Base-by-base conservation (phyloP, 2,888 invertebrate species). In the Heteromurus nitidus region DNA sequence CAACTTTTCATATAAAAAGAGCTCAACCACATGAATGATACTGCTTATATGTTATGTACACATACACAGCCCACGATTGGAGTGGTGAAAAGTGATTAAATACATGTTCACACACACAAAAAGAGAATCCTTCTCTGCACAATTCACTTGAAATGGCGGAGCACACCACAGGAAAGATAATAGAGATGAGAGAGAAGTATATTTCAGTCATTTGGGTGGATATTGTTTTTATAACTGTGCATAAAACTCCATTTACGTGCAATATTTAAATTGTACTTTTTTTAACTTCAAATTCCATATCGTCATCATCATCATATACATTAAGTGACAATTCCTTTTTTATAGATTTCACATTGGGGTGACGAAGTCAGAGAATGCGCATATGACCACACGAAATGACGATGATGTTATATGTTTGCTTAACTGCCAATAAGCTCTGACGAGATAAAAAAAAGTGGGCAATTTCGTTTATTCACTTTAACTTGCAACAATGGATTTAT, bases 41-140 rank as follows among this genome's bases (percentile, higher is more conserved):
- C 30, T 64, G 30, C 28, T 1, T 20, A 65, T 55, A 22, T 65
- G 60, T 16, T 55, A 11, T 42, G 53, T 47, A 42, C 13, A 50
- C 7, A 20, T 24, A 55, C 24, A 55, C 20, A 24, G 24, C 22
- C 20, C 24, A 22, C 31, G 64, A 70, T 62, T 55, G 70, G 67
- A 64, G 64, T 70, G 75, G 64, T 69, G 62, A 72, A 60, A 82
- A 81, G 55, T 70, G 69, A 47, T 70, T 77, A 73, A 65, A 53
- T 73, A 67, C 53, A 28, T 60, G 64, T 64, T 47, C 64, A 60
- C 53, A 60, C 36, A 42, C 24, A 24, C 53, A 67, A 50, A 50
- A 30, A 50, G 31, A 36, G 42, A 70, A 55, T 55, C 7, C 55
- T 22, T 22, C 47, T 3, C 7, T 16, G 47, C n/a, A n/a, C 11